Base-by-base conservation (phyloP, 2,113 vertebrate species). In the Sinosuthora webbiana region DNA sequence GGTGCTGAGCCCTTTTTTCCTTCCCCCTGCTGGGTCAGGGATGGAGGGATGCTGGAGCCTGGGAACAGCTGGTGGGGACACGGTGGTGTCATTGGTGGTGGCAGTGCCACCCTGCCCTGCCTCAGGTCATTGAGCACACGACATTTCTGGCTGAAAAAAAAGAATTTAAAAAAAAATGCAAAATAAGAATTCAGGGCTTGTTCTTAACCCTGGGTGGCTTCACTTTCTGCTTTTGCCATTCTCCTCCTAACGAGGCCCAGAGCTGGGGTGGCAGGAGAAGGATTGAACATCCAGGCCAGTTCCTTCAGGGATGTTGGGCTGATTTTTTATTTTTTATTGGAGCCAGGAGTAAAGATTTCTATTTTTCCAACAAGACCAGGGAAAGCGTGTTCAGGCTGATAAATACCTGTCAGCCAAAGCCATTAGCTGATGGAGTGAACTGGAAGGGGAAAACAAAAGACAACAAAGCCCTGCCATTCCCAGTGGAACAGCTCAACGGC, bases 331-430 rank as follows among this genome's bases (percentile, higher is more conserved):
- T 59, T 75, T 96, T 96, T 69, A 93, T 80, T 94, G 82, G 42
- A 94, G 91, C 57, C 93, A 93, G 50, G 87, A 93, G 85, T 62
- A 80, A 92, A 92, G 96, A 63, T 35, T 80, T 91, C 45, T 88
- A 6, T 88, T 95, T 94, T 89, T 63, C 67, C 70, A 88, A 89
- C 70, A 88, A 89, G 91, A 3, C 33, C 19, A 57, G 35, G 84
- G 78, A 57, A 89, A 94, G 78, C 87, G 15, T 47, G 70, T 88
- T 91, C 82, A 67, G 87, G 87, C 42, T 94, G 94, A 96, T 94
- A 95, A 96, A 95, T 94, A 74, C 10, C 91, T 83, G 92, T 77
- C 95, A 96, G 93, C 93, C 93, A 63, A 81, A 94, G 2, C 93
- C 87, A 96, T 93, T 77, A 94, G 87, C 75, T 93, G 87, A 94